These are phyloP conservation scores for Fopius arisanus DNA, from an alignment of 1,140 invertebrate species.

Conservation along the genomic window DNA sequence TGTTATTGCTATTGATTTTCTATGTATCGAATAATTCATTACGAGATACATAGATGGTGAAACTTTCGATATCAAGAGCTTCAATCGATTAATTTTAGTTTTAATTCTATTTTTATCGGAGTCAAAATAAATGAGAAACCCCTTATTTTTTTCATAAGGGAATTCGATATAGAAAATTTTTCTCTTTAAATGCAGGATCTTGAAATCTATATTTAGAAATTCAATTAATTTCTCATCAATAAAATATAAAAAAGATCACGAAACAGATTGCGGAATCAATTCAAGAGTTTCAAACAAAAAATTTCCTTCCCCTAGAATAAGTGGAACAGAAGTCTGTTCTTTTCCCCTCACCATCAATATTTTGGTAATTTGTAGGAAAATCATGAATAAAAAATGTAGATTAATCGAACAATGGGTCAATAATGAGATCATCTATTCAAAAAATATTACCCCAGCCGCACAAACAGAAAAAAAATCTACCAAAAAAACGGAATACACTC, in stretches of 20 bases:
- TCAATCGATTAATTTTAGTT: too few relatives aligned
- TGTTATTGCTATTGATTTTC: too few relatives aligned
- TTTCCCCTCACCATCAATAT: not conserved
- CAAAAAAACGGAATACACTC: not conserved
- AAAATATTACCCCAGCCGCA: constrained; percentile 8
- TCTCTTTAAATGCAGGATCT: too few relatives aligned
- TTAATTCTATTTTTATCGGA: too few relatives aligned
- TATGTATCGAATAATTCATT: too few relatives aligned
- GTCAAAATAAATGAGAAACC: too few relatives aligned
- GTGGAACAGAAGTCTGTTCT: not conserved
- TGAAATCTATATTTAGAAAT: too few relatives aligned
- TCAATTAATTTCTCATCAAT: not conserved
- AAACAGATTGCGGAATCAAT: not conserved
- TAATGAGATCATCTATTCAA: constrained; percentile 2
- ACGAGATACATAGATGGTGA: too few relatives aligned
- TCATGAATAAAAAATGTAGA: not conserved
- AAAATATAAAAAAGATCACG: not conserved
- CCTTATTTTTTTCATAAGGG: too few relatives aligned
- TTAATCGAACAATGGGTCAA: not conserved
- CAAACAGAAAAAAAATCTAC: not conserved
- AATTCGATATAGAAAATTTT: too few relatives aligned
- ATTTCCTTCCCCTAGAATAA: not conserved
- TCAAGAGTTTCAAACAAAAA: not conserved
- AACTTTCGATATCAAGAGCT: too few relatives aligned
- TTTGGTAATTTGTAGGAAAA: not conserved